A percentile compares a stretch with the other conserved stretches of the same genome.
Evolutionary conservation across 2,113 vertebrate species (phyloP).

Genomic region (Acrocephalus arundinaceus): DNA sequence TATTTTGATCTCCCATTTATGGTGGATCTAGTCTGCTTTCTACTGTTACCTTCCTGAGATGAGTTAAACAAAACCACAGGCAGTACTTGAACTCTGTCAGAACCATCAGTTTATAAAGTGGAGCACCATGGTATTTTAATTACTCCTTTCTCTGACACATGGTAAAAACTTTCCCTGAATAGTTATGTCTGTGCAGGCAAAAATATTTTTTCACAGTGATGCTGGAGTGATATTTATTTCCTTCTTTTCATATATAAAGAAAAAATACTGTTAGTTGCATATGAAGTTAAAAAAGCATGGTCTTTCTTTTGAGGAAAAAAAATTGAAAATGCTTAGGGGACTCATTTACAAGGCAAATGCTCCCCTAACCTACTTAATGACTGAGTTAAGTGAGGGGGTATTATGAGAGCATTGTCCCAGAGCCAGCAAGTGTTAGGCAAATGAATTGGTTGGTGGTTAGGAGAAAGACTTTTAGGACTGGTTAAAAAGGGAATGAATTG

Average conservation of each 20-base stretch:
- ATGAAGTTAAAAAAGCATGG: neutral
- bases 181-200: neutral
- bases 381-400: constrained; percentile 15
- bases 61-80: neutral
- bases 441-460: constrained; percentile 64
- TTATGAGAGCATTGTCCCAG: constrained; percentile 24
- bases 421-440: constrained; percentile 16
- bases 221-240: neutral
- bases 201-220: neutral
- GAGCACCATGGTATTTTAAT: neutral
- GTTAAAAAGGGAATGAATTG: constrained; percentile 17
- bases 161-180: neutral
- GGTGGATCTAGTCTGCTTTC: neutral
- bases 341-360: constrained; percentile 36
- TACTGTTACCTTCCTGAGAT: neutral
- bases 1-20: neutral
- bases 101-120: neutral
- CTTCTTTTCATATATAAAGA: neutral
- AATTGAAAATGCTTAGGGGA: constrained; percentile 33
- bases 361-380: constrained; percentile 60
- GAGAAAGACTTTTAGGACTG: constrained; percentile 31
- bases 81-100: neutral
- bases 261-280: neutral
- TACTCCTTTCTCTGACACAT: neutral
- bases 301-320: neutral